phyloP scores from a whole-genome alignment of 2,797 vertebrate genomes.

The Apogon talboti region DNA sequence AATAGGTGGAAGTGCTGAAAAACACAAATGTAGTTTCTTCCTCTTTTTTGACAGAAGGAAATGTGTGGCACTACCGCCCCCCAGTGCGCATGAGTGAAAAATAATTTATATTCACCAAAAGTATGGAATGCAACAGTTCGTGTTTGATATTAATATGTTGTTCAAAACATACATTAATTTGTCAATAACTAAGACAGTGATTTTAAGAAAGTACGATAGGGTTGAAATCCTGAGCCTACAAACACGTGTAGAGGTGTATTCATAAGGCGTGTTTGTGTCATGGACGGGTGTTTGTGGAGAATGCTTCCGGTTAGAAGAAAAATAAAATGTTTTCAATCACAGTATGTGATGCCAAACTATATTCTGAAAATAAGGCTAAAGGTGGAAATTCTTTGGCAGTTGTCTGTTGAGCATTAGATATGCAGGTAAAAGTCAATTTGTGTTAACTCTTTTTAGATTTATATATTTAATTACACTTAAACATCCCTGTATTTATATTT shows the following conservation, averaged over 20 bases:
- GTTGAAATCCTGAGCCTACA: neutral
- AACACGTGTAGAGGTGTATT: constrained; percentile 20
- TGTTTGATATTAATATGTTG: no score
- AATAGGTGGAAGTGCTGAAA: neutral
- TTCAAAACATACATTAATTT: neutral
- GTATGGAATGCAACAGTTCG: neutral
- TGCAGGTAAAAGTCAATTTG: no score
- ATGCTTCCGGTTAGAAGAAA: constrained; percentile 8
- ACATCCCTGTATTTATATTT: no score
- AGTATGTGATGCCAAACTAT: neutral
- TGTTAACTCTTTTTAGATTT: no score
- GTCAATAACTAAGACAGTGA: neutral
- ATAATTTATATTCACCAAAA: neutral
- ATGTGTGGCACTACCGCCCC: constrained; percentile 29
- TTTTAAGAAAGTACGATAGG: no score
- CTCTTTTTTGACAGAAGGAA: constrained; percentile 6
- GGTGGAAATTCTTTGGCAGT: no score
- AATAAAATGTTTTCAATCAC: neutral
- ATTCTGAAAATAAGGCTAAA: neutral
- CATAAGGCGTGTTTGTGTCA: neutral
- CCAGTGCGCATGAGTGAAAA: neutral
- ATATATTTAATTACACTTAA: no score
- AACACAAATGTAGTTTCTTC: constrained; percentile 24
- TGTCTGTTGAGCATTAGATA: no score
- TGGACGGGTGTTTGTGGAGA: rapidly evolving